Conservation (phyloP, 1,140 invertebrate species). For the Drosophila kikkawai region DNA sequence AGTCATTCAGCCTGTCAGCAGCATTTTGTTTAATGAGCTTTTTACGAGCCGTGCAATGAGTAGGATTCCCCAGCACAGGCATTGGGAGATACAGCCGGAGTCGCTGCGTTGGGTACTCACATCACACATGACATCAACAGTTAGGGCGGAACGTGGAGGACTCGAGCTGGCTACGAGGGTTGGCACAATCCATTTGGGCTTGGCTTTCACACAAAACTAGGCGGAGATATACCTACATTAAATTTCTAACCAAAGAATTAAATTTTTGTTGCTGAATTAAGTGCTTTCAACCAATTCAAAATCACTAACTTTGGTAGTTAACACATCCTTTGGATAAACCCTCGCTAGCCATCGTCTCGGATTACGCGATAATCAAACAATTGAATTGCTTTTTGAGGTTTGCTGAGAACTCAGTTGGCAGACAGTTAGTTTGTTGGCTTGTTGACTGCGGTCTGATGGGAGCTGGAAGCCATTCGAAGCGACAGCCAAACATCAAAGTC, state of each 20-base stretch:
- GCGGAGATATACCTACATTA: not conserved
- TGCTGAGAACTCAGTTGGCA: conserved; percentile 41
- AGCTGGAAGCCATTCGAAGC: conserved; percentile 20
- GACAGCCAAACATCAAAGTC: conserved; percentile 51
- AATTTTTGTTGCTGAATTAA: not conserved
- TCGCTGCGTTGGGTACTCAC: conserved; percentile 20
- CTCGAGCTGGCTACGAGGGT: not conserved
- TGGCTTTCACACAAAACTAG: not conserved
- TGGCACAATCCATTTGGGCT: not conserved
- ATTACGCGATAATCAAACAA: conserved; percentile 62
- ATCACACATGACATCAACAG: conserved; percentile 42
- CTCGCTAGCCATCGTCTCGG: conserved; percentile 6
- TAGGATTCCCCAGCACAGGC: conserved; percentile 11
- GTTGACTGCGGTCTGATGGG: conserved; percentile 36
- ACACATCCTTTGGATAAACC: conserved; percentile 15
- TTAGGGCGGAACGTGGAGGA: conserved; percentile 22
- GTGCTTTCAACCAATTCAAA: not conserved
- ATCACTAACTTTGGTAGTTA: not conserved
- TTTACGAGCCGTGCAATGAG: conserved; percentile 65
- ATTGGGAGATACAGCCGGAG: conserved; percentile 25
- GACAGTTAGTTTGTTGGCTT: conserved; percentile 38
- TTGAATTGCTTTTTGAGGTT: conserved; percentile 74
- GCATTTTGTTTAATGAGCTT: conserved; percentile 76
- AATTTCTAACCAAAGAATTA: not conserved
- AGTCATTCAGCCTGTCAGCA: conserved; percentile 47